Percentiles rank a stretch among this genome's conserved stretches.
phyloP scores from a whole-genome alignment of 23 tunicate species.

The Ciona savignyi region DNA sequence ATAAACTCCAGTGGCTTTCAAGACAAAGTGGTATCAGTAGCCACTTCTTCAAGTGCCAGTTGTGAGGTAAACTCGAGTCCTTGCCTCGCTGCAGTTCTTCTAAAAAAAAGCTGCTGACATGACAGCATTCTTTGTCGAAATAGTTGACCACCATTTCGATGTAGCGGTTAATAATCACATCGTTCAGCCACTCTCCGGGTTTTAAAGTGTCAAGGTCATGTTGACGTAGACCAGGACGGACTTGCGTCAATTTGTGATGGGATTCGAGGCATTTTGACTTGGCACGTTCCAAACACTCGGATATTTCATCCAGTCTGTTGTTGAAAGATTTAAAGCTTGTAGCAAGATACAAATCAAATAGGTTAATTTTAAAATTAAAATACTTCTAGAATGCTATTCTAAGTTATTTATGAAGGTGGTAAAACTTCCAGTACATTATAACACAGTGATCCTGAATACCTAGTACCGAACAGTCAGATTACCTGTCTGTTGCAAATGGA shows the following conservation, averaged over 20 bases:
- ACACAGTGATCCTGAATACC: too few relatives aligned
- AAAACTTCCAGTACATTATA: too few relatives aligned
- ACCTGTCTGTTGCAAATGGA: too few relatives aligned
- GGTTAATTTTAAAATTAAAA: too few relatives aligned
- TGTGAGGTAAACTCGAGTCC: conserved; percentile 35
- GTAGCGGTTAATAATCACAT: conserved; percentile 74
- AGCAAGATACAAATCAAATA: too few relatives aligned
- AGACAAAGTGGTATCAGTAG: conserved; percentile 55
- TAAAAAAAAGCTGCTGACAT: conserved; percentile 66
- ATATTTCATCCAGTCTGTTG: conserved; percentile 44
- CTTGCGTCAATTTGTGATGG: conserved; percentile 11
- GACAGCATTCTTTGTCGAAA: conserved; percentile 3
- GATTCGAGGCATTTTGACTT: conserved; percentile 2
- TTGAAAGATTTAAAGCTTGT: too few relatives aligned
- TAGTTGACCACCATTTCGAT: conserved; percentile 25
- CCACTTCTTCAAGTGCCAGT: conserved; percentile 28
- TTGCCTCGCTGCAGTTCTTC: conserved; percentile 42
- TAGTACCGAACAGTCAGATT: too few relatives aligned
- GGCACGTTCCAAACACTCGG: conserved; percentile 16
- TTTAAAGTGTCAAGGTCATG: conserved; percentile 49
- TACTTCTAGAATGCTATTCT: too few relatives aligned
- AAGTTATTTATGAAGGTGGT: too few relatives aligned
- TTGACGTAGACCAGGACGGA: conserved; percentile 56
- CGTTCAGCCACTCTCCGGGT: conserved; percentile 78
- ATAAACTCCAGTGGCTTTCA: conserved; percentile 67